phyloP scores from a whole-genome alignment of 1,140 invertebrate species.

The Philopotamus ludificatus region DNA sequence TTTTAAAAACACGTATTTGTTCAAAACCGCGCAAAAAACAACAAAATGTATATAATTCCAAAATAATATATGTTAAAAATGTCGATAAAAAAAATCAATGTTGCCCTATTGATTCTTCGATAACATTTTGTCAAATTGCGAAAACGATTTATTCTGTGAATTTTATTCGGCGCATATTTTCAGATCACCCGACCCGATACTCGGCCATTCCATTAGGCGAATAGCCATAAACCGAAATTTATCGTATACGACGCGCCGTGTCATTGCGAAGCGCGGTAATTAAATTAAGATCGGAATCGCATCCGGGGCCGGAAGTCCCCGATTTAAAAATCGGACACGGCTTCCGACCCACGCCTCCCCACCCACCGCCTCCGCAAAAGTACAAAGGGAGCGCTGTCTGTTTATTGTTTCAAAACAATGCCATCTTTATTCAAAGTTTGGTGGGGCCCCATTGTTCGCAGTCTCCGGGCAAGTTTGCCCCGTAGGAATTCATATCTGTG shows the following conservation, averaged over 20 bases:
- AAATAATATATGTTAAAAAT: too few species aligned
- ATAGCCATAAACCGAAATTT: too few species aligned
- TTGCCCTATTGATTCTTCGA: too few species aligned
- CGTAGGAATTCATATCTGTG: constrained; percentile 36
- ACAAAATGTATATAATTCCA: too few species aligned
- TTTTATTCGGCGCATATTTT: too few species aligned
- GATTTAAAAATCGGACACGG: constrained; percentile 3
- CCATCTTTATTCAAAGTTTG: constrained; percentile 35
- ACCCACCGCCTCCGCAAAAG: neutral
- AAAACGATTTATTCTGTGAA: too few species aligned
- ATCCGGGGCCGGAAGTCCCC: neutral
- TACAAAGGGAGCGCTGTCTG: constrained; percentile 2
- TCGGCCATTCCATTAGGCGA: too few species aligned
- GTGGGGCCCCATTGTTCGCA: constrained; percentile 33
- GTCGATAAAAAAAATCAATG: too few species aligned
- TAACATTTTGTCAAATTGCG: too few species aligned
- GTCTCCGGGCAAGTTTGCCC: constrained; percentile 28
- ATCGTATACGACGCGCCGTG: neutral
- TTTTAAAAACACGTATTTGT: too few species aligned
- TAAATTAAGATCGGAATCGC: constrained; percentile 1
- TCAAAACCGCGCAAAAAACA: too few species aligned
- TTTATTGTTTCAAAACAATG: constrained; percentile 39
- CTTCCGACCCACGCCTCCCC: neutral
- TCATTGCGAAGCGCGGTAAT: neutral
- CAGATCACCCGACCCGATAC: too few species aligned